Conservation (phyloP, 2,113 vertebrate species). For the Thamnaconus septentrionalis region DNA sequence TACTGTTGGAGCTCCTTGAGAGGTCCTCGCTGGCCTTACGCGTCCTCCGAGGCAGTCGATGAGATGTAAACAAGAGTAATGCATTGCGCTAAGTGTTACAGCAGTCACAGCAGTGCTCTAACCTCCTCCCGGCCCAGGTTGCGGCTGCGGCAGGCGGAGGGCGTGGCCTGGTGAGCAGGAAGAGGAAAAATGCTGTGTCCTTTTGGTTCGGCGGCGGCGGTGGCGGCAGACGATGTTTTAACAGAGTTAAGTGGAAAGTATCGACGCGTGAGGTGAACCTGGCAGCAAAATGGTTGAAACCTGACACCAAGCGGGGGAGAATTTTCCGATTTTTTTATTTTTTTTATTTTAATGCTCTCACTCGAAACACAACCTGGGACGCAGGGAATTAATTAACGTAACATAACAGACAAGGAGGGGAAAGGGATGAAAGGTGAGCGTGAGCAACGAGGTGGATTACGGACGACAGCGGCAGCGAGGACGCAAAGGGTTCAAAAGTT, state of each 20-base stretch:
- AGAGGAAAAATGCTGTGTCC: background rate
- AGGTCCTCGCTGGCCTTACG: constrained; percentile 13
- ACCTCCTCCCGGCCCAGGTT: too few relatives aligned
- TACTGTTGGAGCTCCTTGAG: too few relatives aligned
- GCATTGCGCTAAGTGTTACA: constrained; percentile 2
- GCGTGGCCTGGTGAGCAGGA: constrained; percentile 6
- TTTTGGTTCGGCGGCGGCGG: constrained; percentile 6
- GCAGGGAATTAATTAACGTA: constrained; percentile 35
- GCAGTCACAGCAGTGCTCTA: constrained; percentile 12
- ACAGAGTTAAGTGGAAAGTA: constrained; percentile 36
- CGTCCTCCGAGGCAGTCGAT: constrained; percentile 28
- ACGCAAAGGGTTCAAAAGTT: constrained; percentile 24
- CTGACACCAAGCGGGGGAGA: constrained; percentile 27
- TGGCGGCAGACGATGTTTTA: constrained; percentile 1
- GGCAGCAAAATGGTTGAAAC: constrained; percentile 15
- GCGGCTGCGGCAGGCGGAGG: background rate
- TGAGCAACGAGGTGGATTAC: constrained; percentile 17
- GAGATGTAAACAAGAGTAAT: constrained; percentile 11
- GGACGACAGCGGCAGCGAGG: constrained; percentile 10
- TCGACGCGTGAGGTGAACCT: constrained; percentile 21
- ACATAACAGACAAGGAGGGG: too few relatives aligned
- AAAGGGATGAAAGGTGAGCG: constrained; percentile 9
- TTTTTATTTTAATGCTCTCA: too few relatives aligned
- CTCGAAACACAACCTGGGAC: constrained; percentile 11
- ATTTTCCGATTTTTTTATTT: background rate